Evolutionary conservation across 2,113 vertebrate genomes (phyloP), one percentile per base, ranked within the genome.

Genomic region (Choloepus hoffmanni): DNA sequence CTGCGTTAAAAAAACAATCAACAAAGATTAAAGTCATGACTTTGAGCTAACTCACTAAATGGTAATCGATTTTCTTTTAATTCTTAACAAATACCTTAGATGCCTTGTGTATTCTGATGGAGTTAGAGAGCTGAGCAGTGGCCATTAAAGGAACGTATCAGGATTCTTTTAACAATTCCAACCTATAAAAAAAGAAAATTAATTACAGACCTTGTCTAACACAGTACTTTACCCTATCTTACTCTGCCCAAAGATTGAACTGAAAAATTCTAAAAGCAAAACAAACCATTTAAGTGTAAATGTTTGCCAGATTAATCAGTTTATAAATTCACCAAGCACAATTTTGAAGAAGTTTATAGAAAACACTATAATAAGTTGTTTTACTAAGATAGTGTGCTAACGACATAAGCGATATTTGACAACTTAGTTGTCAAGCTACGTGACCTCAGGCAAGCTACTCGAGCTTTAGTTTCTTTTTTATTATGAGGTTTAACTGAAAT

Each of bases 11-110:
- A 74, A 87, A 73, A 72, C 4, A 68, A 55, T 55, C 40, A 65
- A 23, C 86, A 76, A 90, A 96, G 84, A 90, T 85, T 92, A 92
- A 94, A 96, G 62, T 94, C 33, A 65, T 81, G 50, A 78, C 68
- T 97, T 63, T 95, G 40, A 92, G 92, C 55, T 55, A 95, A 95
- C 58, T 95, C 77, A 92, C 82, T 97, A 95, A 82, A 87, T 83
- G 15, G 85, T 89, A 58, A 96, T 63, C 36, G 50, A 91, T 95
- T 96, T 96, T 96, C 67, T 62, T 89, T 96, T 89, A 96, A 94
- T 94, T 94, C 89, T 95, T 85, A 76, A 88, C 95, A 97, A 92
- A 96, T 98, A 98, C 98, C 98, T 98, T 97, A 94, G n/a, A 16
- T 85, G 73, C 14, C 67, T 97, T 98, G 5, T 40, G 94, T 95